Conservation (phyloP, 2,113 vertebrate species). For the Oceanites oceanicus region DNA sequence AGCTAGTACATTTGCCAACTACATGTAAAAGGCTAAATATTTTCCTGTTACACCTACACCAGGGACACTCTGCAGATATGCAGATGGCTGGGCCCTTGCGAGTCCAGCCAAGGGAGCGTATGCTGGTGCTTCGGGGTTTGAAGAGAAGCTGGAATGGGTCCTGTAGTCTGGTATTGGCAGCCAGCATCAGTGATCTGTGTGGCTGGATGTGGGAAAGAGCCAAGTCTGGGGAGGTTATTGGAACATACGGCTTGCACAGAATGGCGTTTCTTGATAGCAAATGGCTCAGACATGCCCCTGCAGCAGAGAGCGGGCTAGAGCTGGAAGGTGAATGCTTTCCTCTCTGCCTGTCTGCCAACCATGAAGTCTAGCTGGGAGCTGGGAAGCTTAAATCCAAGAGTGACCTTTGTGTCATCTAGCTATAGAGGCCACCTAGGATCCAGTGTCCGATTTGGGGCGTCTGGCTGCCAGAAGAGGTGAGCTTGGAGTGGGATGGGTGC, state of each 20-base stretch:
- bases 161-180: neutral
- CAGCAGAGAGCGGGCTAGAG: neutral
- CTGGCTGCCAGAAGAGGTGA: neutral
- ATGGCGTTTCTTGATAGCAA: neutral
- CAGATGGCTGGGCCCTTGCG: neutral
- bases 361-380: neutral
- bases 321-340: neutral
- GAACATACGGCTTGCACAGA: neutral
- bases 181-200: neutral
- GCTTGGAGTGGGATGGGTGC: neutral
- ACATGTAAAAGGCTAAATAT: constrained; percentile 8
- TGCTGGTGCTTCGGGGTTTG: neutral
- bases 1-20: neutral
- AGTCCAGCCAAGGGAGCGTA: neutral
- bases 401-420: neutral
- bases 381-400: neutral
- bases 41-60: neutral
- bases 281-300: neutral
- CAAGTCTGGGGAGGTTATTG: neutral
- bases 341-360: neutral
- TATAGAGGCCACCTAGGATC: neutral
- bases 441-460: neutral
- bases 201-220: neutral
- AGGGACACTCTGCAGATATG: neutral
- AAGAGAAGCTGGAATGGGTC: constrained; percentile 2